A percentile compares a stretch with the other conserved stretches of the same genome.
Evolutionary conservation across 2,797 vertebrate genomes (phyloP).

Genomic region (Eulemur albifrons): DNA sequence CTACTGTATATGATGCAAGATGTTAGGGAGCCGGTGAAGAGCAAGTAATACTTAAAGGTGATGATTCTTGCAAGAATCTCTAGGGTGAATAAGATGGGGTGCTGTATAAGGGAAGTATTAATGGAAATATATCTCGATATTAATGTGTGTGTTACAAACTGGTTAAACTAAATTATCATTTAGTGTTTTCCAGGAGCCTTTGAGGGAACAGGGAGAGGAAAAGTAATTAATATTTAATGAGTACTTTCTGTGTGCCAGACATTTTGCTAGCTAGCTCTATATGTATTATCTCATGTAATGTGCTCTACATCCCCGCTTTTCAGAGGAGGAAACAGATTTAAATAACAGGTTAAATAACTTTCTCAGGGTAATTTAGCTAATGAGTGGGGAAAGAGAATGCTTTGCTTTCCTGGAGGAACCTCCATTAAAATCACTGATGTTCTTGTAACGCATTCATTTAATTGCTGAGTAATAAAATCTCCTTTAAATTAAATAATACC

Average conservation of each 20-base stretch:
- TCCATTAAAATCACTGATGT: constrained; percentile 47
- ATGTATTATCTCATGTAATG: neutral
- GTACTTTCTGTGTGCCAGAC: neutral
- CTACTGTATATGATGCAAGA: neutral
- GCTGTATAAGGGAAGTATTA: neutral
- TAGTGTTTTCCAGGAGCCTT: neutral
- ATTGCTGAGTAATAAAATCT: constrained; percentile 56
- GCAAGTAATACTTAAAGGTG: neutral
- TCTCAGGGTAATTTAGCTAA: constrained; percentile 58
- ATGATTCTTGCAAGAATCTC: neutral
- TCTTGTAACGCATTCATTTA: constrained; percentile 54
- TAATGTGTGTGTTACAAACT: neutral
- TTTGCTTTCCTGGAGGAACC: neutral
- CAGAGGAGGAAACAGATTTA: constrained; percentile 49
- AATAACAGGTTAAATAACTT: constrained; percentile 57
- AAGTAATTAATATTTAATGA: constrained; percentile 26
- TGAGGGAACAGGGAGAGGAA: constrained; percentile 16
- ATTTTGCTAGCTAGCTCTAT: constrained; percentile 20
- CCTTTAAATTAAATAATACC: constrained; percentile 43
- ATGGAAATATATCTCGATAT: neutral
- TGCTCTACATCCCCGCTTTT: neutral
- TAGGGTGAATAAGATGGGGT: neutral
- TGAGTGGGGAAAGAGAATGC: constrained; percentile 38
- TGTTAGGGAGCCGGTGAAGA: neutral
- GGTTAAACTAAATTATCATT: neutral